These are phyloP conservation scores for Solenodon paradoxus DNA, from an alignment of 2,113 vertebrate species.

Conservation along the genomic window DNA sequence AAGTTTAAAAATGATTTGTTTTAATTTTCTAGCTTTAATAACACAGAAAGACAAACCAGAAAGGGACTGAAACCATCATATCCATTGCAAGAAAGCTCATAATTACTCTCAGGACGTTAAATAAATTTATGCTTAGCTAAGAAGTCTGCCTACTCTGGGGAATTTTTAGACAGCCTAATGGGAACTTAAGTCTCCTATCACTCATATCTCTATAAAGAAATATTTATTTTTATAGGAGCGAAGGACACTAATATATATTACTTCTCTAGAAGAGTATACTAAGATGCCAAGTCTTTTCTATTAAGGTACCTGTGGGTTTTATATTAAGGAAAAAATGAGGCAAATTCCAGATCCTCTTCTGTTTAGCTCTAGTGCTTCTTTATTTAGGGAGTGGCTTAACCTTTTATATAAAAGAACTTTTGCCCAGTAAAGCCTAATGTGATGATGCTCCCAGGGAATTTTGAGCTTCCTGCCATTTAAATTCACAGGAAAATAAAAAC, in stretches of 20 bases:
- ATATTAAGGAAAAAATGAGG: background rate
- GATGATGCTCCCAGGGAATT: background rate
- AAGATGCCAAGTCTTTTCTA: slow-evolving; percentile 3
- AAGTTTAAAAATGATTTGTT: background rate
- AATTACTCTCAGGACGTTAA: background rate
- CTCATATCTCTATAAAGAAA: background rate
- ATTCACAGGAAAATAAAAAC: background rate
- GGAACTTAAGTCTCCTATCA: slow-evolving; percentile 26
- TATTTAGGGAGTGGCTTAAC: background rate
- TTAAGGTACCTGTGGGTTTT: background rate
- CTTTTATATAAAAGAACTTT: slow-evolving; percentile 42
- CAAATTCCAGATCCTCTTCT: background rate
- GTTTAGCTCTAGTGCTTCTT: background rate
- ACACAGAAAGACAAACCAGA: background rate
- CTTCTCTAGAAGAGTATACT: background rate
- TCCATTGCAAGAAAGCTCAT: background rate
- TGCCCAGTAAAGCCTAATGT: slow-evolving; percentile 8
- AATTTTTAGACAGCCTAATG: slow-evolving; percentile 10
- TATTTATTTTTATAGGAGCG: slow-evolving; percentile 36
- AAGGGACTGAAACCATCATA: background rate
- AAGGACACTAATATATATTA: slow-evolving; percentile 24
- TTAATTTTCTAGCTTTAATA: background rate
- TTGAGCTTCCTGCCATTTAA: slow-evolving; percentile 18
- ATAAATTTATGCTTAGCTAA: background rate
- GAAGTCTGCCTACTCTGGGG: slow-evolving; percentile 2